Base-by-base conservation (phyloP, 2,113 vertebrate genomes). In the Lamprotornis superbus region DNA sequence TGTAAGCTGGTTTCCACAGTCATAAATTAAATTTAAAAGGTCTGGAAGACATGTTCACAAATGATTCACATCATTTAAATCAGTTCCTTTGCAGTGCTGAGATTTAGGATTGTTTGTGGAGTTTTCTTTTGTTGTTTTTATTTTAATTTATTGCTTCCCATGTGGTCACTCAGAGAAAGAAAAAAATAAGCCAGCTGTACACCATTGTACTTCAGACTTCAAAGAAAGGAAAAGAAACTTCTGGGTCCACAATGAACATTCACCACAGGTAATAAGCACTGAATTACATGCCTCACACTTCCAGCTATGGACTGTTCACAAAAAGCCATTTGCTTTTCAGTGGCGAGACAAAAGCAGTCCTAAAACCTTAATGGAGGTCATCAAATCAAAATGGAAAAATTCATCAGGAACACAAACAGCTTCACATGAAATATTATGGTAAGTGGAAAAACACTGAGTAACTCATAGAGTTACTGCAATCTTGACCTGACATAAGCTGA, bases 71-170 rank as follows among this genome's bases (percentile, higher is more conserved):
- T 40, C 65, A 89, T 77, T 96, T 71, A 93, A 94, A 89, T 79
- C 42, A 71, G 46, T 9, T 94, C 40, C 18, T 68, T 77, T 52
- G 33, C 9, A 79, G n/a, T 40, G 60, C 44, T 56, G 50, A 89
- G 67, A 75, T 85, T 88, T 73, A 69, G 49, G 60, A 89, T 89
- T 25, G 7, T 70, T 80, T 73, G 31, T 7, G 11, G 25, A 49
- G 59, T 35, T 83, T 47, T 55, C 14, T 37, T 39, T 53, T 50
- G 22, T 35, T 30, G 28, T 25, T n/a, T 35, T 49, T 61, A 39
- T 77, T 86, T 68, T 61, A 80, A 94, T 90, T 91, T 84, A 89
- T 90, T 93, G 53, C 52, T 97, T 97, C 93, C 94, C 95, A 53
- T 21, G 35, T 24, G 30, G 42, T 52, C 85, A 89, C 35, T 85